Evolutionary conservation across 2,888 invertebrate species (phyloP).

Genomic region (Apamea epomidion): DNA sequence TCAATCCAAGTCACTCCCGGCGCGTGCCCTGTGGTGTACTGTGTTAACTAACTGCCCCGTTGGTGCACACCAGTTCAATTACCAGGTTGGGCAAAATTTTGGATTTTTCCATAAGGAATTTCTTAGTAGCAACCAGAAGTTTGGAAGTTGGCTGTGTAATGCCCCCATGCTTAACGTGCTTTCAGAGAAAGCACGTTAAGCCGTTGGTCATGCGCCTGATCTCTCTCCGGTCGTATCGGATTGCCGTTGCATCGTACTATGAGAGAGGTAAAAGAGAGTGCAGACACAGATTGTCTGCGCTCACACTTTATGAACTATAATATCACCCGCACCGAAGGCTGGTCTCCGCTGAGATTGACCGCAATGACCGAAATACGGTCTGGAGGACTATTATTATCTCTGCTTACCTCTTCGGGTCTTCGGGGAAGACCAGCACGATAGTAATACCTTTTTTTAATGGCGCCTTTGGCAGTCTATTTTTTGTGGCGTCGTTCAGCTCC

Average conservation of each 20-base stretch:
- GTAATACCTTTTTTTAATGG: slow-evolving; percentile 90
- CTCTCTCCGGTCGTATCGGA: not conserved
- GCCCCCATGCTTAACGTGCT: too few species aligned
- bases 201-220: not conserved
- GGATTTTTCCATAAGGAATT: too few species aligned
- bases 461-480: slow-evolving; percentile 88
- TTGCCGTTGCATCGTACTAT: not conserved
- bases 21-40: too few species aligned
- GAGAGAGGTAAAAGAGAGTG: not conserved
- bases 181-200: too few species aligned
- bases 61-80: too few species aligned
- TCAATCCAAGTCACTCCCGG: too few species aligned
- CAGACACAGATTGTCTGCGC: not conserved
- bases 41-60: too few species aligned
- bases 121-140: too few species aligned
- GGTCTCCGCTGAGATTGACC: not conserved
- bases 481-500: slow-evolving; percentile 84
- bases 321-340: not conserved
- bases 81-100: too few species aligned
- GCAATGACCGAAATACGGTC: not conserved
- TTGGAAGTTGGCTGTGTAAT: too few species aligned
- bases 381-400: not conserved
- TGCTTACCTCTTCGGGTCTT: too few species aligned
- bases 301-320: not conserved
- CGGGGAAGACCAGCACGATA: too few species aligned